Conservation (phyloP, 2,797 vertebrate genomes). For the Anguilla obscura region DNA sequence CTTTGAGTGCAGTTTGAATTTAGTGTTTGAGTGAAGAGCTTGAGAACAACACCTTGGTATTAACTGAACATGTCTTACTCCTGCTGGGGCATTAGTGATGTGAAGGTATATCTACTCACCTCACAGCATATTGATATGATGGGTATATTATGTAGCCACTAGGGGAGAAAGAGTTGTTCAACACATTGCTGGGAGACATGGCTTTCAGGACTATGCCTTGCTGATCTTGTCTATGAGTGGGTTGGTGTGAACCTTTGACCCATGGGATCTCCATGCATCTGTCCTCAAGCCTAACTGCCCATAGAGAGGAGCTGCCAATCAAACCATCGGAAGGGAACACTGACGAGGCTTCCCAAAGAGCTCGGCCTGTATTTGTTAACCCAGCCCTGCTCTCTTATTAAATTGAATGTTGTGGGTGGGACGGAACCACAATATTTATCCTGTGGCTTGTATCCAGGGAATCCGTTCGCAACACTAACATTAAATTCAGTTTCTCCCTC, state of each 20-base stretch:
- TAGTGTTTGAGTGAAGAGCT: background rate
- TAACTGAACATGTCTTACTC: constrained; percentile 9
- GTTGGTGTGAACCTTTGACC: too few relatives aligned
- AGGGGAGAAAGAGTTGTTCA: too few relatives aligned
- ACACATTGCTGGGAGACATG: too few relatives aligned
- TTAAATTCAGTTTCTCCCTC: background rate
- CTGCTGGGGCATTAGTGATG: background rate
- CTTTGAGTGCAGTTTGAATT: background rate
- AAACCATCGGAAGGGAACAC: background rate
- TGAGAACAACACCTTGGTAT: background rate
- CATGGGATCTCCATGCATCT: too few relatives aligned
- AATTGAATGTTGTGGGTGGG: constrained; percentile 16
- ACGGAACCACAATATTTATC: constrained; percentile 21
- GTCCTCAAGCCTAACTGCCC: too few relatives aligned
- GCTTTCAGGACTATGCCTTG: too few relatives aligned
- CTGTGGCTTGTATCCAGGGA: constrained; percentile 8
- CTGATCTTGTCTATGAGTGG: too few relatives aligned
- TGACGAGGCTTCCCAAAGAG: background rate
- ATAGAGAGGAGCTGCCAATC: background rate
- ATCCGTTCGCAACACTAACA: background rate
- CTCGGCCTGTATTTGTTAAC: background rate
- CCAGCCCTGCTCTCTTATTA: background rate
- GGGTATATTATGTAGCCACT: background rate
- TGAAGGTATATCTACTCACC: background rate
- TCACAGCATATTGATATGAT: background rate